phyloP scores from a whole-genome alignment of 2,888 invertebrate genomes.

The Acrocyrtus sp. region DNA sequence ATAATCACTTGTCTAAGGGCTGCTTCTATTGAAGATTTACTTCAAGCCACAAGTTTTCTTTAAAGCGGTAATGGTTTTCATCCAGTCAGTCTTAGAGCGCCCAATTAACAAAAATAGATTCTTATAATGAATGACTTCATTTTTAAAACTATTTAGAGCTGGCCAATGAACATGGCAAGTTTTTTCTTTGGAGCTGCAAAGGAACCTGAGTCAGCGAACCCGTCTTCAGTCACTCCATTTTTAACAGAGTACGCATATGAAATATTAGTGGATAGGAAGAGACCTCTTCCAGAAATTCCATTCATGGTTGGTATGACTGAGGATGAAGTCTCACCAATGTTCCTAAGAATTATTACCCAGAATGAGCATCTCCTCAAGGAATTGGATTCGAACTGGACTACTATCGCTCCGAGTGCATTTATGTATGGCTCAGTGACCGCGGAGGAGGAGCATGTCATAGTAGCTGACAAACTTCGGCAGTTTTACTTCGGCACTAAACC shows the following conservation, averaged over 20 bases:
- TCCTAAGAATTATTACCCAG: too few relatives aligned
- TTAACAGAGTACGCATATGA: not conserved
- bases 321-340: too few relatives aligned
- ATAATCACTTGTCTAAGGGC: not conserved
- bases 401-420: not conserved
- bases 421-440: not conserved
- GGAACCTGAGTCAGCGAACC: not conserved
- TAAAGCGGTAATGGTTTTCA: too few relatives aligned
- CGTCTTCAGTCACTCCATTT: not conserved
- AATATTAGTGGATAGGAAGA: not conserved
- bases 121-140: not conserved
- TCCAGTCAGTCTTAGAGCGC: too few relatives aligned
- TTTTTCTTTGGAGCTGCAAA: not conserved
- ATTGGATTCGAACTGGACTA: slow-evolving; percentile 5
- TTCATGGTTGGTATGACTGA: not conserved
- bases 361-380: not conserved
- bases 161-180: not conserved
- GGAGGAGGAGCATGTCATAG: not conserved
- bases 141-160: not conserved
- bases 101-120: too few relatives aligned
- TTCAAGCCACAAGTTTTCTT: not conserved
- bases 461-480: slow-evolving; percentile 5
- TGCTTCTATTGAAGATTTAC: not conserved
- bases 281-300: not conserved
- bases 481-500: slow-evolving; percentile 27